Evolutionary conservation across 2,113 vertebrate genomes (phyloP).

Genomic region (Calyptommatus sinebrachiatus): DNA sequence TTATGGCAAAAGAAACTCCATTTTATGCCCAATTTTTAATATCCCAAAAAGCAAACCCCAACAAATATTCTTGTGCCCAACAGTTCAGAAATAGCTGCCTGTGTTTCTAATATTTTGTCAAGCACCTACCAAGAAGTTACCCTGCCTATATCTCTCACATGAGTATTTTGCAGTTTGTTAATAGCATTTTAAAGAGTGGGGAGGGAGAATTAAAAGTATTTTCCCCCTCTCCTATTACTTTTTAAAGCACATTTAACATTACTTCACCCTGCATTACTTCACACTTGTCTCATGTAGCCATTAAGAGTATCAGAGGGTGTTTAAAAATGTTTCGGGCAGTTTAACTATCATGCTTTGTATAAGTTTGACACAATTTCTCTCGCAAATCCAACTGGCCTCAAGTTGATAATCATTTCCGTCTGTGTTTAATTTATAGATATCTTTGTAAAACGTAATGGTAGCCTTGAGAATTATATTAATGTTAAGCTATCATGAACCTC

Average conservation of each 20-base stretch:
- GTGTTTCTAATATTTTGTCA: background rate
- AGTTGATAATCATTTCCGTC: background rate
- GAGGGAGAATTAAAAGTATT: background rate
- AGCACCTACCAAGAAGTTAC: background rate
- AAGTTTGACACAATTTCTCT: background rate
- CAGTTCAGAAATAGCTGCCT: background rate
- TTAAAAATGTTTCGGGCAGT: background rate
- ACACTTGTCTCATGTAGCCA: background rate
- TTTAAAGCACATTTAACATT: background rate
- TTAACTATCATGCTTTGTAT: background rate
- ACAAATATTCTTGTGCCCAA: too few relatives aligned
- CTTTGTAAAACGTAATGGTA: background rate
- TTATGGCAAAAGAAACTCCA: too few relatives aligned
- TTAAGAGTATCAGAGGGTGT: background rate
- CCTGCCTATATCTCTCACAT: background rate
- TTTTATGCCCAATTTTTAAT: too few relatives aligned
- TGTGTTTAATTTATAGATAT: background rate
- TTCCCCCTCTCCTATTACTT: background rate
- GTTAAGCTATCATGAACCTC: background rate
- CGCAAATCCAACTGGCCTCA: background rate
- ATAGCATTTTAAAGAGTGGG: background rate
- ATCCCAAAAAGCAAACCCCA: too few relatives aligned
- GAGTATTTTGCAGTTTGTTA: background rate
- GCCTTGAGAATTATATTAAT: background rate
- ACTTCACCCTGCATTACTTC: background rate